Conservation (phyloP, 2,113 vertebrate species). For the Neoarius graeffei region DNA sequence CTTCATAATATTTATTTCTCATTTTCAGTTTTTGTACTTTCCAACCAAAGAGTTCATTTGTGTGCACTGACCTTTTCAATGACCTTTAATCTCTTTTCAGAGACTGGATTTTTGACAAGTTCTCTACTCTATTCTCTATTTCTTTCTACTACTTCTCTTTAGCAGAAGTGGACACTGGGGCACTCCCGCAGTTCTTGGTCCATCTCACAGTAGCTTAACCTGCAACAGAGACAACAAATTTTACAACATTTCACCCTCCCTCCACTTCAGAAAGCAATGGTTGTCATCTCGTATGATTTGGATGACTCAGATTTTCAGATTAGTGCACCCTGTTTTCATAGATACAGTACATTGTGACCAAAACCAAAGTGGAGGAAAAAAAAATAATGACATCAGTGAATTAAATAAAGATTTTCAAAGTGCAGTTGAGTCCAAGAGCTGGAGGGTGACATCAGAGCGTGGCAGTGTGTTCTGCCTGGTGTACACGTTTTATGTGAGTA, state of each 20-base stretch:
- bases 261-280: conserved; percentile 44
- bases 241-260: not conserved
- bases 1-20: not conserved
- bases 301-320: conserved; percentile 71
- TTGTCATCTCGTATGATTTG: conserved; percentile 62
- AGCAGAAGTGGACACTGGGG: conserved; percentile 26
- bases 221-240: not conserved
- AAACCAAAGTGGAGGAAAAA: conserved; percentile 48
- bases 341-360: conserved; percentile 60
- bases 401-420: conserved; percentile 41
- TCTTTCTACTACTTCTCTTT: conserved; percentile 10
- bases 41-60: not conserved
- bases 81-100: conserved; percentile 6
- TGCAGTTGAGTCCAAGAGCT: not conserved
- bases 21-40: not conserved
- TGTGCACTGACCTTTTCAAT: not conserved
- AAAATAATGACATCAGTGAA: conserved; percentile 45
- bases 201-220: conserved; percentile 42
- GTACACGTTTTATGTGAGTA: conserved; percentile 15
- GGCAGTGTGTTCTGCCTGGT: conserved; percentile 32
- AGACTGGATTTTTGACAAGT: not conserved
- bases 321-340: conserved; percentile 63
- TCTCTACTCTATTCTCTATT: not conserved
- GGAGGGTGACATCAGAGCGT: conserved; percentile 34
- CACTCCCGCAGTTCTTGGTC: conserved; percentile 24